These are phyloP conservation scores for Vannuccia rotundouncinata DNA, from an alignment of 2,888 invertebrate genomes.

Conservation along the genomic window DNA sequence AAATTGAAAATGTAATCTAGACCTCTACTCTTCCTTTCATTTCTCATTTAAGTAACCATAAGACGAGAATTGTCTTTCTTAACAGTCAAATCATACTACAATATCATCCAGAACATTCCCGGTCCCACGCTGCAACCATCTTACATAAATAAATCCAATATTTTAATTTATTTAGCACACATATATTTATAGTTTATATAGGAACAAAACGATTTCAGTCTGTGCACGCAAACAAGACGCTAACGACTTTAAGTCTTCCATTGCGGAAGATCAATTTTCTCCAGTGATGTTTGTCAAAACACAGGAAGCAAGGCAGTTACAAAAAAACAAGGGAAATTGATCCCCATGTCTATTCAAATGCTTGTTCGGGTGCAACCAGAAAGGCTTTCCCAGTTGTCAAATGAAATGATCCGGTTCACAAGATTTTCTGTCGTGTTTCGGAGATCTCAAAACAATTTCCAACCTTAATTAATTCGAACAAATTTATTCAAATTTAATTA, in stretches of 20 bases:
- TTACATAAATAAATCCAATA: not conserved
- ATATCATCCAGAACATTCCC: too few species aligned
- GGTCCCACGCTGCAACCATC: not conserved
- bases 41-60: not conserved
- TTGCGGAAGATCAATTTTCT: not conserved
- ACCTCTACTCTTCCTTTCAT: not conserved
- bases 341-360: not conserved
- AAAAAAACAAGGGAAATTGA: not conserved
- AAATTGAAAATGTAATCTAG: not conserved
- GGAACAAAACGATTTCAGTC: not conserved
- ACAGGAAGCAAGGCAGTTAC: not conserved
- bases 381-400: not conserved
- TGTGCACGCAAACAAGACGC: not conserved
- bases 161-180: not conserved
- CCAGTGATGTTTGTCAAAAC: too few species aligned
- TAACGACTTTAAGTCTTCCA: too few species aligned
- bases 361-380: not conserved
- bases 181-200: not conserved
- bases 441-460: not conserved
- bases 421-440: not conserved
- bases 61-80: not conserved
- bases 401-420: not conserved
- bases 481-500: slow-evolving; percentile 26
- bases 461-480: not conserved
- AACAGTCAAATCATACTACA: too few species aligned